Base-by-base conservation (phyloP, 92 coral and sea anemone species). In the Phenganax subtilis region DNA sequence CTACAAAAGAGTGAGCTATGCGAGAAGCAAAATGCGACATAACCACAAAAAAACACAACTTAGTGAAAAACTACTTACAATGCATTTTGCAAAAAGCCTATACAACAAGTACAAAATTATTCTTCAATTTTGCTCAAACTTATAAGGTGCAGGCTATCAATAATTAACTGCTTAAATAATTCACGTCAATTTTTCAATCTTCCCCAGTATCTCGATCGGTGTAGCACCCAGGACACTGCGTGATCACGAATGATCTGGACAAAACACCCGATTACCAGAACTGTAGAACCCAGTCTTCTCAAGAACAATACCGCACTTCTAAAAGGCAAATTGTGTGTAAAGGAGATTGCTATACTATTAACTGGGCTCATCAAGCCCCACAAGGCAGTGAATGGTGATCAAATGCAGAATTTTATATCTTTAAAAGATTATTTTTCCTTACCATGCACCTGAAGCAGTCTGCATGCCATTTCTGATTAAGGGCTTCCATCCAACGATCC, bases 401-500 rank as follows among this genome's bases (percentile, higher is more conserved):
- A 37, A 37, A 37, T 37, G 2, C 47, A 37, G 47, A 37, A 37
- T 1, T 37, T 37, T 5, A 37, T 37, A 37, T 5, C 47, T 5
- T 37, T 37, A 37, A 37, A 37, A 37, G 47, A 37, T n/a, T 5
- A 44, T 47, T 15, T 74, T 12, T 9, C 58, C 93, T 86, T 77
- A 93, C 98, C 88, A 91, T 87, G 82, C 98, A 93, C 81, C 92
- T 91, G 66, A 93, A 93, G 85, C 98, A 93, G 64, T 83, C 44
- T 0, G 93, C 91, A 70, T 93, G 98, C 98, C 98, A 93, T 28
- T 93, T 91, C 75, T 89, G 92, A 15, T 91, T 91, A 82, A 93
- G 84, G 6, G 98, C 98, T 70, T 93, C 98, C 64, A 93, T 96
- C 98, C 98, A 93, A 56, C 98, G 93, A 82, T 93, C 98, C 5